Percentiles rank a stretch among this genome's conserved stretches.
phyloP scores from a whole-genome alignment of 2,888 invertebrate species.

The Neuroscelio doddi region DNA sequence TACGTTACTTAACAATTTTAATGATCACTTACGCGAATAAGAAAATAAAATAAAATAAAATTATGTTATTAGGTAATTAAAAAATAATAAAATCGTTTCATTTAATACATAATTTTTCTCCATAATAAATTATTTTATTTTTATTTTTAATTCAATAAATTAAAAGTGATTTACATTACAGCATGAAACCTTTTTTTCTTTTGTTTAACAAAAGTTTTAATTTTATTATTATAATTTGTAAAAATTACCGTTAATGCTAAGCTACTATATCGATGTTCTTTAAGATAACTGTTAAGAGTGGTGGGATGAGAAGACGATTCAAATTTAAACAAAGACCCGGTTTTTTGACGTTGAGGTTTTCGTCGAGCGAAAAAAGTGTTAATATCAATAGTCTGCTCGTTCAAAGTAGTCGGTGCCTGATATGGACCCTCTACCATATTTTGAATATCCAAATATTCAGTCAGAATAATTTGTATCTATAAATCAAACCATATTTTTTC shows the following conservation, averaged over 20 bases:
- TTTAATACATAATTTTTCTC: no score
- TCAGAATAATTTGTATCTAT: conserved; percentile 87
- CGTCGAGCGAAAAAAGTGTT: conserved; percentile 74
- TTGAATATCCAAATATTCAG: conserved; percentile 90
- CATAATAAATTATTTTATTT: neutral
- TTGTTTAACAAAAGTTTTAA: no score
- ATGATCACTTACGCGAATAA: no score
- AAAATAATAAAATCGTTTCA: no score
- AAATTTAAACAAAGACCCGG: conserved; percentile 58
- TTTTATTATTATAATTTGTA: neutral
- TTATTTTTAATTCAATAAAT: neutral
- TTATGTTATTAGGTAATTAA: no score
- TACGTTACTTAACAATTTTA: no score
- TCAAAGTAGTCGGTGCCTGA: conserved; percentile 72
- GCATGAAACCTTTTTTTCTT: no score
- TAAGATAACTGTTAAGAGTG: conserved; percentile 62
- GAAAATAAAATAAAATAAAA: no score
- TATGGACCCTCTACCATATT: conserved; percentile 80
- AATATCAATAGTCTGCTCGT: conserved; percentile 74
- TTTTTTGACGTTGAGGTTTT: conserved; percentile 70
- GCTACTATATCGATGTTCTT: conserved; percentile 72
- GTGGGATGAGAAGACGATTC: conserved; percentile 75
- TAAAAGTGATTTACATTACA: no score
- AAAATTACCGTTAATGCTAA: conserved; percentile 55
- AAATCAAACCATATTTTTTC: conserved; percentile 48